These are phyloP conservation scores for Coelogynopora nodosa DNA, from an alignment of 2,888 invertebrate species.

Conservation along the genomic window DNA sequence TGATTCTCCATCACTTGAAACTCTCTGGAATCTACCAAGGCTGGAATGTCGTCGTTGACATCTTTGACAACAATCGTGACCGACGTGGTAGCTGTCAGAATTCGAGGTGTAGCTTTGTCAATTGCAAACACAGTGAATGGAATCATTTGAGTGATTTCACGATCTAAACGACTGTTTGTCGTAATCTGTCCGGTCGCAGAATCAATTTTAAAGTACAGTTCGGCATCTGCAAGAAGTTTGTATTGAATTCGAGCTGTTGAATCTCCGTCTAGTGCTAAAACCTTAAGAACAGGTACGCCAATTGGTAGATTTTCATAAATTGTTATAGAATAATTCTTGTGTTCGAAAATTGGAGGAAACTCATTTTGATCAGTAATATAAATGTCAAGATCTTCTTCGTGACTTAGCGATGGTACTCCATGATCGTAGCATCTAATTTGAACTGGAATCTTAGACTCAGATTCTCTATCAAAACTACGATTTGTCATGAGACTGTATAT, in stretches of 20 bases:
- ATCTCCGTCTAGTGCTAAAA: slow-evolving; percentile 35
- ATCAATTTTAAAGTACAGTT: slow-evolving; percentile 33
- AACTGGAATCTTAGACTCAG: not conserved
- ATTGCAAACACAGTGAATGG: slow-evolving; percentile 8
- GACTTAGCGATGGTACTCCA: slow-evolving; percentile 29
- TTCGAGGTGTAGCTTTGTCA: not conserved
- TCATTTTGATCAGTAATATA: slow-evolving; percentile 38
- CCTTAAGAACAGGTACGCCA: not conserved
- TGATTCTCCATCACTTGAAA: slow-evolving; percentile 37
- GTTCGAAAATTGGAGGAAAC: slow-evolving; percentile 25
- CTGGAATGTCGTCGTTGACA: slow-evolving; percentile 38
- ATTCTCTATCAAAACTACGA: slow-evolving; percentile 37
- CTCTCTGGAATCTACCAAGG: slow-evolving; percentile 20
- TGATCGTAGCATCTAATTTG: slow-evolving; percentile 18
- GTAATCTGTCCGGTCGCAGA: slow-evolving; percentile 16
- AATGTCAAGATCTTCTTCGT: slow-evolving; percentile 17
- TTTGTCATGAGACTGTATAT: slow-evolving; percentile 42
- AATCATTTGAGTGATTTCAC: slow-evolving; percentile 14
- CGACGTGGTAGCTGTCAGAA: slow-evolving; percentile 22
- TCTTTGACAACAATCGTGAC: slow-evolving; percentile 30
- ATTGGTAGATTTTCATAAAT: slow-evolving; percentile 33
- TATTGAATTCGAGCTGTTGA: slow-evolving; percentile 32
- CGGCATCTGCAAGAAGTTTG: not conserved
- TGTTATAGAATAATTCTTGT: not conserved
- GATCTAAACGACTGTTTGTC: not conserved